Evolutionary conservation across 2,797 vertebrate species (phyloP).

Genomic region (Pantherophis alleghaniensis): DNA sequence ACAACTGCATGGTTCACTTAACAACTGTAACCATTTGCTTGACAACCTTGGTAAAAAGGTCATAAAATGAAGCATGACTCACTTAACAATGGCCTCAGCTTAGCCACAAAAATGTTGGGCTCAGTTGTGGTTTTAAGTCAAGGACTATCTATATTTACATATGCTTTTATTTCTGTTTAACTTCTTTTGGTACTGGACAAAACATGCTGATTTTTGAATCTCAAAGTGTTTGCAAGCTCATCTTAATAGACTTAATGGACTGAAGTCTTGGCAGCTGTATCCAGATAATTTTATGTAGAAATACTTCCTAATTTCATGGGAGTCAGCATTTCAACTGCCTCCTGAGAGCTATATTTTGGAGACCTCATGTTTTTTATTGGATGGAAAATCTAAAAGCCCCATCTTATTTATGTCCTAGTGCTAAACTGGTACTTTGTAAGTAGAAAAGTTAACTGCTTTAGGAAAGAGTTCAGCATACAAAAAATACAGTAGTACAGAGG

Average conservation of each 20-base stretch:
- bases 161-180: not conserved
- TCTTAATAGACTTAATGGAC: not conserved
- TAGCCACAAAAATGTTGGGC: not conserved
- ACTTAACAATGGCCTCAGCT: not conserved
- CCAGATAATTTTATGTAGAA: not conserved
- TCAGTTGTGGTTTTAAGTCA: not conserved
- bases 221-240: not conserved
- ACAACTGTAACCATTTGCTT: not conserved
- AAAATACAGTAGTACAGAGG: not conserved
- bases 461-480: not conserved
- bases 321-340: not conserved
- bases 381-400: not conserved
- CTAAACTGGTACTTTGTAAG: not conserved
- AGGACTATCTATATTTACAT: constrained; percentile 16
- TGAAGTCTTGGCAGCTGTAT: not conserved
- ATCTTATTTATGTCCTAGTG: not conserved
- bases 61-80: not conserved
- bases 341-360: not conserved
- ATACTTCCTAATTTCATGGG: not conserved
- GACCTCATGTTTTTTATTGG: not conserved
- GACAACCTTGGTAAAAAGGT: not conserved
- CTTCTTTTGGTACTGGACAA: not conserved
- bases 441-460: not conserved
- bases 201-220: not conserved
- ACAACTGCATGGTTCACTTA: not conserved